A percentile compares a stretch with the other conserved stretches of the same genome.
phyloP scores from a whole-genome alignment of 2,797 vertebrate species.

The Podarcis lilfordi region DNA sequence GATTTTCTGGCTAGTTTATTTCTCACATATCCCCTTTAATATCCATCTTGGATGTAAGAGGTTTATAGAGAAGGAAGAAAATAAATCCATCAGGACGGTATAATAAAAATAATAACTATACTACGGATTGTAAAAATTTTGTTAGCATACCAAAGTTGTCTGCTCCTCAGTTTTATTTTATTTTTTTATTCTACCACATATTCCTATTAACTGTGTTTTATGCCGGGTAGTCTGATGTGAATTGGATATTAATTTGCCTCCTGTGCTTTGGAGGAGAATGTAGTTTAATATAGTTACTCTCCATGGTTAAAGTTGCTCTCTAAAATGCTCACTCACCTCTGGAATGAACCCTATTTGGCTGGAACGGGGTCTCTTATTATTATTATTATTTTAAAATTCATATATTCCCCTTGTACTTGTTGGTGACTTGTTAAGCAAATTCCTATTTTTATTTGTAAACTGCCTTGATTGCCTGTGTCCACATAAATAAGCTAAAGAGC shows the following conservation, averaged over 20 bases:
- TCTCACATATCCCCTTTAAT: slow-evolving; percentile 37
- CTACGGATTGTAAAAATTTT: slow-evolving; percentile 44
- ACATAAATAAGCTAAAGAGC: too few relatives aligned
- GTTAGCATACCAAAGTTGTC: slow-evolving; percentile 47
- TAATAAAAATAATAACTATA: slow-evolving; percentile 53
- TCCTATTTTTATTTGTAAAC: too few relatives aligned
- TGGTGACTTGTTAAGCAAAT: not conserved
- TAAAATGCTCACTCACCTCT: slow-evolving; percentile 55
- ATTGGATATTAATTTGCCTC: slow-evolving; percentile 62
- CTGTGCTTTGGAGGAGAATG: slow-evolving; percentile 49
- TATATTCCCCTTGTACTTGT: slow-evolving; percentile 14
- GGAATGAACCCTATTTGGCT: slow-evolving; percentile 33
- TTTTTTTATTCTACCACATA: slow-evolving; percentile 48
- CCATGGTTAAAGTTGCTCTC: slow-evolving; percentile 8
- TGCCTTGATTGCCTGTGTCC: too few relatives aligned
- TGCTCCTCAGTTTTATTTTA: slow-evolving; percentile 31
- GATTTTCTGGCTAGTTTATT: slow-evolving; percentile 47
- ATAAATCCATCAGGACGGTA: slow-evolving; percentile 44
- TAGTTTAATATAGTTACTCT: slow-evolving; percentile 9
- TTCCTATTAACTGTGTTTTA: slow-evolving; percentile 54
- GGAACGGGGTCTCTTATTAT: not conserved
- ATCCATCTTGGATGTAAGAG: slow-evolving; percentile 26
- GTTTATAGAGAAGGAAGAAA: slow-evolving; percentile 35
- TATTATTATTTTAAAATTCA: slow-evolving; percentile 15
- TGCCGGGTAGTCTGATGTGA: slow-evolving; percentile 25